These are phyloP conservation scores for Hydractinia symbiolongicarpus DNA, from an alignment of 30 jellyfish, hydroid and myxozoan species.

Conservation along the genomic window DNA sequence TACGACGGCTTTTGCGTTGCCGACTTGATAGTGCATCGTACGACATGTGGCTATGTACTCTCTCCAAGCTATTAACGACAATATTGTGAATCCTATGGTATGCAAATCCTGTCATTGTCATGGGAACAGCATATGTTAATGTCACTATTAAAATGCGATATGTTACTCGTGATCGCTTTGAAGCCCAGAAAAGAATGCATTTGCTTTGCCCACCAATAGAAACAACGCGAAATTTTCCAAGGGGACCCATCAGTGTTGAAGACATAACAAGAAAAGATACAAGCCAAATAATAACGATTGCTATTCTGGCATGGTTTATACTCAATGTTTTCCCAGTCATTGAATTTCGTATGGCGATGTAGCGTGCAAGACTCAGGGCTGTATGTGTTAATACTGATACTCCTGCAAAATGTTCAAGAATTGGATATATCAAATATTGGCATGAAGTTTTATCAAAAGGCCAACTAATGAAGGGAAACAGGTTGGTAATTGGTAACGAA, in stretches of 20 bases:
- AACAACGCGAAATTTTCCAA: constrained; percentile 1
- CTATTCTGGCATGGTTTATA: constrained; percentile 27
- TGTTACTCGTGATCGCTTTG: background rate
- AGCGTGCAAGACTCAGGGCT: constrained; percentile 50
- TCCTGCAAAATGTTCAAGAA: constrained; percentile 74
- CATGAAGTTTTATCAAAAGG: constrained; percentile 59
- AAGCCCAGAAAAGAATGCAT: background rate
- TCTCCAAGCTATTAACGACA: constrained; percentile 18
- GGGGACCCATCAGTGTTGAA: constrained; percentile 48
- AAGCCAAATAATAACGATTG: constrained; percentile 50
- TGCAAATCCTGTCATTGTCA: constrained; percentile 50
- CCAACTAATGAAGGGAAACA: constrained; percentile 58
- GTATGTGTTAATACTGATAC: constrained; percentile 76
- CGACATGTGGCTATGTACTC: constrained; percentile 16
- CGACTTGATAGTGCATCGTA: constrained; percentile 21
- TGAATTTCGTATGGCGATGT: constrained; percentile 42
- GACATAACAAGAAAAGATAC: constrained; percentile 50
- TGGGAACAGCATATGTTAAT: constrained; percentile 59
- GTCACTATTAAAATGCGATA: constrained; percentile 41
- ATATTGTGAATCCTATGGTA: constrained; percentile 46
- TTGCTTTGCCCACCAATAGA: too few species aligned
- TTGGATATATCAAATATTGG: constrained; percentile 44
- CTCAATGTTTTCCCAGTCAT: constrained; percentile 26
- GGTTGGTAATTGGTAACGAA: constrained; percentile 34
- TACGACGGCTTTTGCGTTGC: constrained; percentile 53